Evolutionary conservation across 2,113 vertebrate species (phyloP).

Genomic region (Empidonax alnorum): DNA sequence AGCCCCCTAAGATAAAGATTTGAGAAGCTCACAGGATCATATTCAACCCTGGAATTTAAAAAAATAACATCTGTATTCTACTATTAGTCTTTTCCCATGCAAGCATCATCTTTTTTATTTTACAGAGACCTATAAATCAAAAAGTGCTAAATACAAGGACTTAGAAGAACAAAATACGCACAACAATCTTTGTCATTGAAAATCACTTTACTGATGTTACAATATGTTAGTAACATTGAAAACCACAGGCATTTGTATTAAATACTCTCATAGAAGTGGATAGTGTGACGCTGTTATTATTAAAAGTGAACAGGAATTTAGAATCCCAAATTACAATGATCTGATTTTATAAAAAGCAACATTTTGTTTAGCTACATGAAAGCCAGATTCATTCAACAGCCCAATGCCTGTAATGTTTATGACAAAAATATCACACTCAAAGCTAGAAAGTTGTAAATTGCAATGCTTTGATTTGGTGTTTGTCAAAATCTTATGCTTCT

Average conservation of each 20-base stretch:
- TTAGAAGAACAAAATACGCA: slow-evolving; percentile 1
- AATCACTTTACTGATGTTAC: slow-evolving; percentile 79
- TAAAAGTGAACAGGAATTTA: slow-evolving; percentile 73
- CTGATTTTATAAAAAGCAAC: slow-evolving; percentile 69
- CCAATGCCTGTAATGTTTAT: slow-evolving; percentile 32
- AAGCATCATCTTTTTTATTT: neutral
- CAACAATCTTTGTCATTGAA: slow-evolving; percentile 56
- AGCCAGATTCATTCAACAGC: slow-evolving; percentile 64
- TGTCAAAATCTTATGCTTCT: slow-evolving; percentile 47
- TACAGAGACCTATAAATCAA: neutral
- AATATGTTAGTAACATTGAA: slow-evolving; percentile 74
- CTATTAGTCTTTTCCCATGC: neutral
- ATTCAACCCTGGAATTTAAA: neutral
- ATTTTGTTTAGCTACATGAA: slow-evolving; percentile 66
- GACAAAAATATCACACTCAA: slow-evolving; percentile 54
- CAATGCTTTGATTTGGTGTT: slow-evolving; percentile 44
- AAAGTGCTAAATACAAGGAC: neutral
- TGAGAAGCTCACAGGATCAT: neutral
- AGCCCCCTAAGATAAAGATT: neutral
- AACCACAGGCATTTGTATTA: slow-evolving; percentile 69
- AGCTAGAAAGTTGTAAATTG: slow-evolving; percentile 29
- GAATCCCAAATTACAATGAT: slow-evolving; percentile 61
- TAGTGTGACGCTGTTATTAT: slow-evolving; percentile 43
- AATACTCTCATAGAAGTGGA: slow-evolving; percentile 66
- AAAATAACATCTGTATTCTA: neutral